A percentile compares a stretch with the other conserved stretches of the same genome.
phyloP scores from a whole-genome alignment of 2,113 vertebrate species.

The Heterocephalus glaber region DNA sequence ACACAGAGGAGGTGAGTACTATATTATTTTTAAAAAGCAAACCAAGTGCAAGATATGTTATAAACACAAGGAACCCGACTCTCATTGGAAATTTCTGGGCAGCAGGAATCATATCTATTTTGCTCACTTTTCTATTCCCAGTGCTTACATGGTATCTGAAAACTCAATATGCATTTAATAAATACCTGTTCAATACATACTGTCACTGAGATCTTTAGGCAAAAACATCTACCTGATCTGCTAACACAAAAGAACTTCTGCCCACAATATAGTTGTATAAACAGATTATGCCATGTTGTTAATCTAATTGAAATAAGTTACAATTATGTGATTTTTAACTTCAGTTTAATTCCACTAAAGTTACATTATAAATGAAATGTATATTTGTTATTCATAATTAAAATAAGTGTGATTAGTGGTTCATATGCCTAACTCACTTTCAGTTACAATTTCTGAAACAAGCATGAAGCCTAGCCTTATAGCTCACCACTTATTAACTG shows the following conservation, averaged over 20 bases:
- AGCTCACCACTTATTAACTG: not conserved
- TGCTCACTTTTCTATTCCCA: not conserved
- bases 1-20: not conserved
- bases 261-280: not conserved
- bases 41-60: not conserved
- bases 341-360: conserved; percentile 48
- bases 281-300: not conserved
- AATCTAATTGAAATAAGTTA: conserved; percentile 9
- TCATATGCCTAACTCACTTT: not conserved
- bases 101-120: not conserved
- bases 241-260: not conserved
- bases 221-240: not conserved
- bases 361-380: conserved; percentile 32
- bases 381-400: not conserved
- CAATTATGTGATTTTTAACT: not conserved
- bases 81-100: not conserved
- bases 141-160: not conserved
- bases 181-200: conserved; percentile 12
- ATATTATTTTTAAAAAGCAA: not conserved
- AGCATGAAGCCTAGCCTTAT: not conserved
- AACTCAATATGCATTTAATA: conserved; percentile 17
- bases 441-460: conserved; percentile 44
- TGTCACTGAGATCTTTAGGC: not conserved
- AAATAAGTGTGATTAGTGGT: conserved; percentile 5
- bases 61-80: not conserved